Base-by-base conservation (phyloP, 2,888 invertebrate genomes). In the Apamea monoglypha region DNA sequence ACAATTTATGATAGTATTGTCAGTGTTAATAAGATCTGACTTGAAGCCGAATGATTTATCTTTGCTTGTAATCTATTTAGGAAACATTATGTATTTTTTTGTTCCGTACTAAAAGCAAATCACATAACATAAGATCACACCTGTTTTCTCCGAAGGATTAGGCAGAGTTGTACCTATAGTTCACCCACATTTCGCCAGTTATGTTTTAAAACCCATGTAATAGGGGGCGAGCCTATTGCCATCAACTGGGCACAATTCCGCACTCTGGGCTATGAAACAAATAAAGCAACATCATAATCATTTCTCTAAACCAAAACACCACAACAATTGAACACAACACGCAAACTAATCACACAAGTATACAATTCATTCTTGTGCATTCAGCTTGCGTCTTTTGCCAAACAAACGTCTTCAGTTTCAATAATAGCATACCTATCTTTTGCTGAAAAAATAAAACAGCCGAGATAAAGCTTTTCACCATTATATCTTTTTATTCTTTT, bases 1-100 rank as follows among this genome's bases (percentile, higher is more conserved):
- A 83, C 80, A 83, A 83, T 83, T 83, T 83, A 83, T 83, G 83
- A 76, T 66, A 66, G 59, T 76, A 78, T 83, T 80, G 73, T 73
- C 75, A 73, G 73, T 74, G 47, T 73, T 83, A 83, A 83, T 83
- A 83, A 80, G 73, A 83, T 76, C 70, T 74, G 75, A 73, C 59
- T 50, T 72, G 59, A 80, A 73, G 50, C 71, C 10, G 16, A 47
- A 56, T 74, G 83, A 83, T 83, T 83, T 83, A 82, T 82, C 25
- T 36, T 32, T 78, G 44, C n/a, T 16, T 59, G 29, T 44, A n/a
- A 25, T 70, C 32, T 36, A 47, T 78, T 71, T 66, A 29, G 18
- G 47, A 64, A 36, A 72, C 8, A 47, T 5, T 29, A 0, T 7
- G 6, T 72, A 21, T 25, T 25, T 63, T 44, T 32, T 10, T 5